Conservation (phyloP, 30 jellyfish, hydroid and myxozoan genomes). For the Sanderia malayensis region DNA sequence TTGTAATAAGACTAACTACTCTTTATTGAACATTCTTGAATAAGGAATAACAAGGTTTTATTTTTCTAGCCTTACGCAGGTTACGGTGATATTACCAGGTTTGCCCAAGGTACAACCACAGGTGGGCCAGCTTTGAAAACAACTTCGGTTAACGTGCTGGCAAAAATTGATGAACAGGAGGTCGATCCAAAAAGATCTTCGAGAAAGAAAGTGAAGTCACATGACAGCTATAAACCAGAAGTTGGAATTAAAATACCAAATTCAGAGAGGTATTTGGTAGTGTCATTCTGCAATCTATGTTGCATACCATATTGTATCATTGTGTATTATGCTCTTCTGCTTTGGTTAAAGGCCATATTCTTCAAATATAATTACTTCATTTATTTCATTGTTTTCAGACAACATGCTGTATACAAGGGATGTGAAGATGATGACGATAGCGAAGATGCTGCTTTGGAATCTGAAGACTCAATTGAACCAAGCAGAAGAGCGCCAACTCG, state of each 20-base stretch:
- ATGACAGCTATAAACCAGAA: constrained; percentile 10
- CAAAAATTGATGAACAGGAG: constrained; percentile 38
- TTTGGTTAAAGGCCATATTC: too few species aligned
- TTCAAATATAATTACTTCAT: too few species aligned
- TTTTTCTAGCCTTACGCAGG: constrained; percentile 50
- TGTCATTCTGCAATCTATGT: too few species aligned
- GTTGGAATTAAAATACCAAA: neutral
- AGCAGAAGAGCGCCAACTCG: too few species aligned
- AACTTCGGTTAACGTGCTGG: constrained; percentile 38
- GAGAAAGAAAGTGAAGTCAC: constrained; percentile 48
- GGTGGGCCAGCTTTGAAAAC: constrained; percentile 51
- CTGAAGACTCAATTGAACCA: constrained; percentile 27
- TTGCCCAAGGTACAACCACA: constrained; percentile 38
- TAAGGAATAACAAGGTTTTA: too few species aligned
- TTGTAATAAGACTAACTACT: too few species aligned
- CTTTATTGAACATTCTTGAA: too few species aligned
- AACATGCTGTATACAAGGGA: constrained; percentile 40
- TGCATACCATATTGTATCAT: too few species aligned
- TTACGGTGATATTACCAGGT: constrained; percentile 38
- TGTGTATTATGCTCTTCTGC: too few species aligned
- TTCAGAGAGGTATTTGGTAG: too few species aligned
- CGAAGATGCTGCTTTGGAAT: constrained; percentile 54
- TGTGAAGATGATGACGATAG: constrained; percentile 57
- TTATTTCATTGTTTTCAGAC: too few species aligned
- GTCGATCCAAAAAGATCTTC: constrained; percentile 42